Evolutionary conservation across 2,888 invertebrate genomes (phyloP), one percentile per base, ranked within the genome.

Genomic region (Tenthredo scrophulariae): DNA sequence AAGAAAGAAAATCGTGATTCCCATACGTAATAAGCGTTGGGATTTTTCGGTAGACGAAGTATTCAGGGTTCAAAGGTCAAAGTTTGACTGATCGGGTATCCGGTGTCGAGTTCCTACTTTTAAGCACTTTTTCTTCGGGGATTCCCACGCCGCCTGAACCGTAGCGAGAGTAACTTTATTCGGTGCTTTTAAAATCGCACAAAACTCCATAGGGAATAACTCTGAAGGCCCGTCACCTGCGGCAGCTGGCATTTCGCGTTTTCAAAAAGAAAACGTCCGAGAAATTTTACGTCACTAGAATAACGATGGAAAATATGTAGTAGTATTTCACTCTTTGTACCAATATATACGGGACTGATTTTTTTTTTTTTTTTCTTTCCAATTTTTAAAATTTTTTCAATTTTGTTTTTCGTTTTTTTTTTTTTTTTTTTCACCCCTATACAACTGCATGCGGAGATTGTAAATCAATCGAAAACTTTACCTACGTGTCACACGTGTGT

Each of bases 51-150:
- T 67, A 26, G 26, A 62, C 26, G 62, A 26, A 67, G 67, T 26
- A 18, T 33, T 18, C 67, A 6, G 33, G 18, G 74, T 43, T 74
- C 74, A 74, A 74, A 43, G 74, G 74, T 43, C 74, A 43, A 50
- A 77, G 46, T 77, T 77, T 77, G 46, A 77, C 77, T 77, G 77
- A 77, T 77, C 77, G 77, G 33, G 50, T 77, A 50, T 77, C 77
- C 50, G 43, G 26, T 74, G 18, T 43, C 22, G 72, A 74, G 72
- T 77, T 54, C 54, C 26, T 50, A 46, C 46, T 77, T 80, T 80
- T 62, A 62, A 80, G 62, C 40, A 50, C 62, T 80, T 80, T 80
- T 80, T 58, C 58, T 79, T 79, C 46, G 37, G 37, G 40, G 70
- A 70, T 46, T 75, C 26, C 10, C 40, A 43, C 26, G 15, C 26